Evolutionary conservation across 2,888 invertebrate genomes (phyloP).

Genomic region (Mimumesa dahlbomi): DNA sequence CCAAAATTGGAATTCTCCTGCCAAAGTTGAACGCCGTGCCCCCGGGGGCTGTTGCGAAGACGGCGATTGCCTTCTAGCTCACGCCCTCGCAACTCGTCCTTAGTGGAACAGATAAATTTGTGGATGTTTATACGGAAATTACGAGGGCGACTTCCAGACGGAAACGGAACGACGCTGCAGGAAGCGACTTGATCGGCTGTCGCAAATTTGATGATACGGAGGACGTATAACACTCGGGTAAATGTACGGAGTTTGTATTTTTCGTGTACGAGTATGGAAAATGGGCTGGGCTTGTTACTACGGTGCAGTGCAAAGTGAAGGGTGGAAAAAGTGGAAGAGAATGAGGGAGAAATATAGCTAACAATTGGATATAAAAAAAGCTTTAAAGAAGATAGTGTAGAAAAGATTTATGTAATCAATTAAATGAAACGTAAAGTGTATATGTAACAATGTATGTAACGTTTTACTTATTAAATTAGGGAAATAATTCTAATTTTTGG

Average conservation of each 20-base stretch:
- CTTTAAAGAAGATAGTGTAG: no score
- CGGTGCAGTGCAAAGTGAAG: no score
- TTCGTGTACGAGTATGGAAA: no score
- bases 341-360: no score
- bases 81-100: not conserved
- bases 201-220: constrained; percentile 59
- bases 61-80: constrained; percentile 53
- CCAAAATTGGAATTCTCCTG: constrained; percentile 76
- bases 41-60: constrained; percentile 58
- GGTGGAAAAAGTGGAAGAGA: no score
- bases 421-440: no score
- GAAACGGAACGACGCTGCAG: constrained; percentile 2
- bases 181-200: constrained; percentile 50
- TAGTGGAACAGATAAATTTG: constrained; percentile 58
- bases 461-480: no score
- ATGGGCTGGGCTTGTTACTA: no score
- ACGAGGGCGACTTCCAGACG: constrained; percentile 46
- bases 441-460: no score
- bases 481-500: no score
- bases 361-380: no score
- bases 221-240: constrained; percentile 23
- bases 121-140: constrained; percentile 71
- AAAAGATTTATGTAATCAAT: no score
- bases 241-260: not conserved
- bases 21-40: constrained; percentile 67